Base-by-base conservation (phyloP, 2,888 invertebrate species). In the Drosophila formosana region DNA sequence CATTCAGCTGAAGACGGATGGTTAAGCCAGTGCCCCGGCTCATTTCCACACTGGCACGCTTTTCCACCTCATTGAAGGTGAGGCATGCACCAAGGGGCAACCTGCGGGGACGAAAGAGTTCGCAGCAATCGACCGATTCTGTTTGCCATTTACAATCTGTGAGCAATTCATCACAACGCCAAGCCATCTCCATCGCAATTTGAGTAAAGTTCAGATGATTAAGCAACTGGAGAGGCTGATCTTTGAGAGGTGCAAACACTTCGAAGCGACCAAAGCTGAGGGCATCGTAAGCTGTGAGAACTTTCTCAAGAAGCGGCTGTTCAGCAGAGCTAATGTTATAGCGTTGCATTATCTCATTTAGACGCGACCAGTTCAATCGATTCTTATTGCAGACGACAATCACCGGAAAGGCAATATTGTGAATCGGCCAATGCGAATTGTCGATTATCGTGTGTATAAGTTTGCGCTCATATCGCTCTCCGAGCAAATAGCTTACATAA, bases 1-100 rank as follows among this genome's bases (percentile, higher is more conserved):
- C 77, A n/a, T 79, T 66, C 0, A 90, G 68, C 26, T 66, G 32
- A 0, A 91, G 67, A 3, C 72, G 80, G 1, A 88, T 68, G 0
- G 67, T 53, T n/a, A 91, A 39, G 0, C 88, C 91, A n/a, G 86
- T 84, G 0, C 57, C 63, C 0, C 61, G 49, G 0, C 89, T 90
- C 5, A 43, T 65, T 3, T 70, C 75, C 0, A 60, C 63, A 18
- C 63, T 80, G 11, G 71, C 79, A 37, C 82, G 68, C 46, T 74
- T 64, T 66, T 78, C 89, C 13, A 61, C 34, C 41, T 72, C 70
- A 80, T 93, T 93, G 75, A 94, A 93, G 0, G 93, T 90, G 76
- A 92, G 91, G 66, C 93, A 94, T 32, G 90, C 75, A 0, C 93
- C 93, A 50, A 89, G 87, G 47, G 92, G 92, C 2, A 92, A 91